phyloP scores from a whole-genome alignment of 2,113 vertebrate genomes.

The Rattus rattus region DNA sequence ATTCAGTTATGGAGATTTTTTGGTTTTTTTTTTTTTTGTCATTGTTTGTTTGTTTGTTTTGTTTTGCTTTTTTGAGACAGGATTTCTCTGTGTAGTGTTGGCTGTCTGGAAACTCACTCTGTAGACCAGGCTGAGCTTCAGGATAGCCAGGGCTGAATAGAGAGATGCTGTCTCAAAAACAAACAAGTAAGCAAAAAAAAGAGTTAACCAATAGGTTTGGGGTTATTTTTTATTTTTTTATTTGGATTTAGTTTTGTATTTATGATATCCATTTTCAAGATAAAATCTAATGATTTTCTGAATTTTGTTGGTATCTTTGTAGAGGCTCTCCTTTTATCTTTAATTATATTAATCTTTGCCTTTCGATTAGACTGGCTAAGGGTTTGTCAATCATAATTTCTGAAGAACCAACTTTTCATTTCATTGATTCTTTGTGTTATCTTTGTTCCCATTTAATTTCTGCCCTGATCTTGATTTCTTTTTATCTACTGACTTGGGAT shows the following conservation, averaged over 20 bases:
- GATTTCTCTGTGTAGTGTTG: background rate
- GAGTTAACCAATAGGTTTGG: background rate
- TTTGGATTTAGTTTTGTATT: background rate
- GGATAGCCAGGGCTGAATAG: background rate
- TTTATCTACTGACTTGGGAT: background rate
- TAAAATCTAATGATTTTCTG: background rate
- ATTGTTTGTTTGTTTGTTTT: too few relatives aligned
- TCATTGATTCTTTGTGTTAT: background rate
- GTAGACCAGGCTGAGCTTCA: background rate
- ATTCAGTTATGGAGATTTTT: background rate
- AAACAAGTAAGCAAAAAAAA: background rate
- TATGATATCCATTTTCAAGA: background rate
- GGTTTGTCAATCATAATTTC: background rate
- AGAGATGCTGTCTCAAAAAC: background rate
- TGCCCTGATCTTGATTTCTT: background rate
- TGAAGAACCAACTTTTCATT: background rate
- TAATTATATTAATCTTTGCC: background rate
- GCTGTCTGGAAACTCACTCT: background rate
- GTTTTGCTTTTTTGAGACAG: background rate
- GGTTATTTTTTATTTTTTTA: background rate
- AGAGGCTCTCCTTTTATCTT: background rate
- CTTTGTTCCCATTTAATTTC: background rate
- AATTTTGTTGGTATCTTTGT: background rate
- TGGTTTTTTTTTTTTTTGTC: too few relatives aligned
- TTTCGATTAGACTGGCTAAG: background rate